A percentile compares a stretch with the other conserved stretches of the same genome.
These are phyloP conservation scores for Macrocentrus cingulum DNA, from an alignment of 1,140 invertebrate species.

Conservation along the genomic window DNA sequence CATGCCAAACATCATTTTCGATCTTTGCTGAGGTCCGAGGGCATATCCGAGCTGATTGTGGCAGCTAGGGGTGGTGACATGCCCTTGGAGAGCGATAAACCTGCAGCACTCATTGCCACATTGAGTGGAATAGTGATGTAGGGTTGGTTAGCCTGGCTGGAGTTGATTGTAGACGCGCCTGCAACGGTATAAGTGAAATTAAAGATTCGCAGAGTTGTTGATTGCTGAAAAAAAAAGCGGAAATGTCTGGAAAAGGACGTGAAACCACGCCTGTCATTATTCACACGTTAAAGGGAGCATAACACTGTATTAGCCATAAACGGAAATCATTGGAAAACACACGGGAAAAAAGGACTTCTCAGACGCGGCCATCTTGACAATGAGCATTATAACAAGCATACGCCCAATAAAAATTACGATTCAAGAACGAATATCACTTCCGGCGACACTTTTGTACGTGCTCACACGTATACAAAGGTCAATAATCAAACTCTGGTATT, in stretches of 20 bases:
- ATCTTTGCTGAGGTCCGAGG: slow-evolving; percentile 53
- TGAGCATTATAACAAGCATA: slow-evolving; percentile 14
- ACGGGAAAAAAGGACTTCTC: background rate
- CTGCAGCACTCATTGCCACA: slow-evolving; percentile 52
- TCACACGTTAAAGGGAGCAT: background rate
- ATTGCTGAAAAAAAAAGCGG: too few species aligned
- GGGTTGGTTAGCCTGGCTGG: slow-evolving; percentile 48
- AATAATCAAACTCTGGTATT: slow-evolving; percentile 3
- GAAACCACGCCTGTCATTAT: slow-evolving; percentile 1
- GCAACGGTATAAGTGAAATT: slow-evolving; percentile 34
- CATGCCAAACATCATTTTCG: slow-evolving; percentile 39
- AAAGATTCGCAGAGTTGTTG: slow-evolving; percentile 30
- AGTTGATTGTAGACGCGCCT: slow-evolving; percentile 44
- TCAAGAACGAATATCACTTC: slow-evolving; percentile 17
- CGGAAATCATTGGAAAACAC: background rate
- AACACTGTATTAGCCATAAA: background rate
- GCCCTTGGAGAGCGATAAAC: slow-evolving; percentile 48
- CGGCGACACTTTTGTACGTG: slow-evolving; percentile 20
- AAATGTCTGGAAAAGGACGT: background rate
- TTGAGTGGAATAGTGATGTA: slow-evolving; percentile 56
- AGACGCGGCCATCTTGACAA: slow-evolving; percentile 17
- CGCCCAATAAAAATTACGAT: slow-evolving; percentile 20
- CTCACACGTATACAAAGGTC: slow-evolving; percentile 23
- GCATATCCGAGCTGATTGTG: slow-evolving; percentile 42
- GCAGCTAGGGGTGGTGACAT: slow-evolving; percentile 37